Percentiles rank a stretch among this genome's conserved stretches.
phyloP scores from a whole-genome alignment of 2,797 vertebrate genomes.

The Buceros bicornis region DNA sequence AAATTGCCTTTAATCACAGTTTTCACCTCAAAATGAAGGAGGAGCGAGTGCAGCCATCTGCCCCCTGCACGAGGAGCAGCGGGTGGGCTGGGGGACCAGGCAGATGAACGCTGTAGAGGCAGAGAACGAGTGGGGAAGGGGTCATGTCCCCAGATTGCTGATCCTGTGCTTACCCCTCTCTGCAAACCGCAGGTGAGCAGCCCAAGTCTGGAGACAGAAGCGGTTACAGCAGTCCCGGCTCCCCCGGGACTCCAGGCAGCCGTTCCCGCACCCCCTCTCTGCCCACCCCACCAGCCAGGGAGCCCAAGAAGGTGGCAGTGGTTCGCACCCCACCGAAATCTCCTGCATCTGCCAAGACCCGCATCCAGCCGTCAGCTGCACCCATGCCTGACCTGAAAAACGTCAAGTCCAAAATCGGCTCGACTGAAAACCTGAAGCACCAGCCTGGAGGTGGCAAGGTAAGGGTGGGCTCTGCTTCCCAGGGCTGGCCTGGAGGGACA shows the following conservation, averaged over 20 bases:
- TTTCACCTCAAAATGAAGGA: background rate
- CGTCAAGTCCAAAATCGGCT: conserved; percentile 93
- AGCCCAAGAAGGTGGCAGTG: conserved; percentile 94
- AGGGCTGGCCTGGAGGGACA: background rate
- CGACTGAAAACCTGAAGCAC: conserved; percentile 94
- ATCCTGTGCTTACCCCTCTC: background rate
- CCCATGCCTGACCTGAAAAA: conserved; percentile 93
- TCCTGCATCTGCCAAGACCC: conserved; percentile 90
- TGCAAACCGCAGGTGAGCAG: conserved; percentile 78
- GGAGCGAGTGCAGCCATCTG: background rate
- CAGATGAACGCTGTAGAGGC: background rate
- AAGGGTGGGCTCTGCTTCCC: background rate
- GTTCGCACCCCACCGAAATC: conserved; percentile 95
- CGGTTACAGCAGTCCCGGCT: conserved; percentile 94
- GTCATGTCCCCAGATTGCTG: rapidly evolving
- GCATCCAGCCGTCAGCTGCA: conserved; percentile 83
- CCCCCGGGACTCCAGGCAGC: conserved; percentile 90
- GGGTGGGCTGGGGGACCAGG: background rate
- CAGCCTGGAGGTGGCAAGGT: conserved; percentile 97
- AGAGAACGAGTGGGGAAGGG: background rate
- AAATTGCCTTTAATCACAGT: background rate
- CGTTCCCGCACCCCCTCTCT: conserved; percentile 87
- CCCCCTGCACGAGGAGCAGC: background rate
- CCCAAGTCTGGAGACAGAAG: conserved; percentile 88
- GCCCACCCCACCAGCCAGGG: conserved; percentile 88